Evolutionary conservation across 2,888 invertebrate species (phyloP).

Genomic region (Conomelus anceps): DNA sequence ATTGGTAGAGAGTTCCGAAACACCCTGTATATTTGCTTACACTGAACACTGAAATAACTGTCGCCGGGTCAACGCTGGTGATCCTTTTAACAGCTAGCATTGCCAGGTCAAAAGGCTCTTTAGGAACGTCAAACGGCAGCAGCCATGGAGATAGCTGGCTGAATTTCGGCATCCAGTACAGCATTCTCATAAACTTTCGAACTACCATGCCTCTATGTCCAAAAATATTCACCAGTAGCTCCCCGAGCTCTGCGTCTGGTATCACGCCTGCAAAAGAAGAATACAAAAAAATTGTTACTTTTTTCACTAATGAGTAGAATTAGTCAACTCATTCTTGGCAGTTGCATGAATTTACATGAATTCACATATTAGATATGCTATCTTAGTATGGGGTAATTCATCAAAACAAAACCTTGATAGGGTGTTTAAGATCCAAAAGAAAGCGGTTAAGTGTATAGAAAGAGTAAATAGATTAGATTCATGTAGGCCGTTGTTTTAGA

Average conservation of each 20-base stretch:
- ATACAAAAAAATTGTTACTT: neutral
- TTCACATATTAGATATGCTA: too few relatives aligned
- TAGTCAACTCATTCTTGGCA: too few relatives aligned
- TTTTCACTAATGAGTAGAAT: slow-evolving; percentile 4
- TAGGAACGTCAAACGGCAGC: slow-evolving; percentile 68
- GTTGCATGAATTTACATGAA: neutral
- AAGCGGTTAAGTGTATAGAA: too few relatives aligned
- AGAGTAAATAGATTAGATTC: too few relatives aligned
- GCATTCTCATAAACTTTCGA: slow-evolving; percentile 71
- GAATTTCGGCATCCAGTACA: slow-evolving; percentile 93
- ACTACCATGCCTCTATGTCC: slow-evolving; percentile 67
- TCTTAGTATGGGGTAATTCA: too few relatives aligned
- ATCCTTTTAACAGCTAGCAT: slow-evolving; percentile 77
- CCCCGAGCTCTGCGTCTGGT: slow-evolving; percentile 84
- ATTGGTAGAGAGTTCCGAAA: too few relatives aligned
- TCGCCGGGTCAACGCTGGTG: slow-evolving; percentile 70
- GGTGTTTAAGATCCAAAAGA: too few relatives aligned
- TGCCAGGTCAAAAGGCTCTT: slow-evolving; percentile 69
- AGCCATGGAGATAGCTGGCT: slow-evolving; percentile 83
- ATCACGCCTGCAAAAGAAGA: slow-evolving; percentile 60
- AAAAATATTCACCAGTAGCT: slow-evolving; percentile 75
- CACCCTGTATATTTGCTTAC: slow-evolving; percentile 47
- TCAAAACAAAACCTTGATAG: too few relatives aligned
- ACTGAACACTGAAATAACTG: slow-evolving; percentile 57
- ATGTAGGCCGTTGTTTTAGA: too few relatives aligned